phyloP scores from a whole-genome alignment of 2,797 vertebrate genomes.

The Neopelma chrysocephalum region DNA sequence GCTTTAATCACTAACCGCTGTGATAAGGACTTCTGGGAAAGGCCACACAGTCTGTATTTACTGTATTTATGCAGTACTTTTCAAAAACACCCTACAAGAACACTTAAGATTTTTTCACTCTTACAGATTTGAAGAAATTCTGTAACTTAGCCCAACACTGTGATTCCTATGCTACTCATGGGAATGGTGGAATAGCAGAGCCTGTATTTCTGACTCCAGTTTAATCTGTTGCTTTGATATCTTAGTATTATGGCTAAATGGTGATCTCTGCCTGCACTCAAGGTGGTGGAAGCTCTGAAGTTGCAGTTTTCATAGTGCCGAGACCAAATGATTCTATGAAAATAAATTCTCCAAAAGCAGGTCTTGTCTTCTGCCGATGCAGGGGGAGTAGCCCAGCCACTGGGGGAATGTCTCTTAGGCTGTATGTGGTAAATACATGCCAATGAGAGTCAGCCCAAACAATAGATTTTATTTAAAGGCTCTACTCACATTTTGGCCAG shows the following conservation, averaged over 20 bases:
- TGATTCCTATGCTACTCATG: not conserved
- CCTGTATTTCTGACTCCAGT: not conserved
- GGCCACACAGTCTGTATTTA: not conserved
- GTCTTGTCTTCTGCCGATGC: not conserved
- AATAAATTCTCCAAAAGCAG: not conserved
- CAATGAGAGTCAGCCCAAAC: fast-evolving
- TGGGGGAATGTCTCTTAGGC: not conserved
- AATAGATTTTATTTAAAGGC: not conserved
- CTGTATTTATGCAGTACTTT: not conserved
- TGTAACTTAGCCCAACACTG: not conserved
- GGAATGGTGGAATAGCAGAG: not conserved
- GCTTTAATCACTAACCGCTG: not conserved
- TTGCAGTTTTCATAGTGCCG: not conserved
- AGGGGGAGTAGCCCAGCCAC: not conserved
- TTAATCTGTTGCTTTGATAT: not conserved
- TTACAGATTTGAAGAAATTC: not conserved
- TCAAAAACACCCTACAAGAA: not conserved
- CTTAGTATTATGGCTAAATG: not conserved
- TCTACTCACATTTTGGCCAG: not conserved
- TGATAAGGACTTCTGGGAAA: not conserved
- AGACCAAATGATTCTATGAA: not conserved
- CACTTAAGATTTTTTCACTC: not conserved
- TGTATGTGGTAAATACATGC: not conserved
- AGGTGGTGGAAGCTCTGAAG: not conserved
- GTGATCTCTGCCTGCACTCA: not conserved